Evolutionary conservation across 2,888 invertebrate genomes (phyloP).

Genomic region (Napeogenes inachia): DNA sequence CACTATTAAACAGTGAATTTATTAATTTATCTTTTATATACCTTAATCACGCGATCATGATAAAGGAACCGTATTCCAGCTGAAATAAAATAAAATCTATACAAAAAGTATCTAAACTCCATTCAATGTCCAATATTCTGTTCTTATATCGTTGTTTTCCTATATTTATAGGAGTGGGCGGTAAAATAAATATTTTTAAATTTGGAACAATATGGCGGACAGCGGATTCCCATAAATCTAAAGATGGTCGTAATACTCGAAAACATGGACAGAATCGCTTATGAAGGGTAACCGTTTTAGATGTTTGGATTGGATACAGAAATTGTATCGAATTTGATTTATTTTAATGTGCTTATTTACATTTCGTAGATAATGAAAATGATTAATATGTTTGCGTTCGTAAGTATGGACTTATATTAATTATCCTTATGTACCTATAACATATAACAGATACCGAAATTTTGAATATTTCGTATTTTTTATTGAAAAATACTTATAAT

Average conservation of each 20-base stretch:
- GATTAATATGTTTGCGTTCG: no score
- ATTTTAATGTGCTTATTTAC: slow-evolving; percentile 11
- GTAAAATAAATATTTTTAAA: slow-evolving; percentile 70
- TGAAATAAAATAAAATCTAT: slow-evolving; percentile 47
- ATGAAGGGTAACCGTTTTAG: slow-evolving; percentile 58
- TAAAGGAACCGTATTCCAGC: slow-evolving; percentile 39
- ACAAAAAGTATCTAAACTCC: slow-evolving; percentile 48
- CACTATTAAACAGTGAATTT: neutral
- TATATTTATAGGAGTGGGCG: slow-evolving; percentile 46
- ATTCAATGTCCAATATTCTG: slow-evolving; percentile 41
- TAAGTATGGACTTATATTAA: no score
- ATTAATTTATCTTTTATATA: neutral
- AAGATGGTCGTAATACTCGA: slow-evolving; percentile 70
- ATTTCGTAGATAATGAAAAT: slow-evolving; percentile 5
- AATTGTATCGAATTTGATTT: slow-evolving; percentile 36
- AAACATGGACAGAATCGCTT: slow-evolving; percentile 68
- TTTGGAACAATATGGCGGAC: slow-evolving; percentile 73
- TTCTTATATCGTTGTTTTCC: slow-evolving; percentile 37
- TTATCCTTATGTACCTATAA: no score
- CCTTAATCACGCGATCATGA: slow-evolving; percentile 29
- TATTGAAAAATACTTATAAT: no score
- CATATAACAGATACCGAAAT: no score
- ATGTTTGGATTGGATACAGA: slow-evolving; percentile 50
- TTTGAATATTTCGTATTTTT: no score
- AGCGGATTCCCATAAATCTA: slow-evolving; percentile 71